Evolutionary conservation across 2,888 invertebrate genomes (phyloP), one percentile per base, ranked within the genome.

Genomic region (Scaptomyza cyrtandrae): DNA sequence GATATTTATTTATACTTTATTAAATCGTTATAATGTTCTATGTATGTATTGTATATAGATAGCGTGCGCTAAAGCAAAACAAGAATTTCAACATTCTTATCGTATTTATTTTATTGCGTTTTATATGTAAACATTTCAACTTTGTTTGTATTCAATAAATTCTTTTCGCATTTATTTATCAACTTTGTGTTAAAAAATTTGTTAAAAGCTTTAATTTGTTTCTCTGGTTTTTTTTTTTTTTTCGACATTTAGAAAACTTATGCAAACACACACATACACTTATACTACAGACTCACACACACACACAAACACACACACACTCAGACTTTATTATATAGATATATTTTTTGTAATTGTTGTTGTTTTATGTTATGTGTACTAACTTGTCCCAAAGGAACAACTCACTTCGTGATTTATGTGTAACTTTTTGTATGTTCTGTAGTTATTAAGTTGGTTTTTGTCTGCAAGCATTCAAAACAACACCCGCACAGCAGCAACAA

Each of bases 291-390:
- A 49, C 39, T 4, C 6, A 41, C 56, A 56, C 29, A 41, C 44
- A 39, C 43, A 45, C 31, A n/a, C n/a, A n/a, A n/a, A n/a, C n/a
- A n/a, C n/a, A n/a, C n/a, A n/a, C n/a, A n/a, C n/a, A n/a, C n/a
- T 57, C 45, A 58, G 62, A 45, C 29, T 49, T 7, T 69, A 48
- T 52, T n/a, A 48, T 53, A 37, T 16, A 37, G n/a, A 31, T 35
- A 41, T 60, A 54, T 68, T 68, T 57, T 46, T 71, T 66, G 75
- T 76, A 67, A 62, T 75, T 77, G 64, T 67, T 76, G 63, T 76
- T 79, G 62, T 74, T 62, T 74, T 57, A 67, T 62, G 57, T 43
- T 24, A 45, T 69, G 55, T 69, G 53, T 58, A 55, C 54, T 56
- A 54, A 71, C 58, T 43, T 62, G 60, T 33, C 35, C 46, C 29